Conservation (phyloP, 2,113 vertebrate species). For the Heptranchias perlo region DNA sequence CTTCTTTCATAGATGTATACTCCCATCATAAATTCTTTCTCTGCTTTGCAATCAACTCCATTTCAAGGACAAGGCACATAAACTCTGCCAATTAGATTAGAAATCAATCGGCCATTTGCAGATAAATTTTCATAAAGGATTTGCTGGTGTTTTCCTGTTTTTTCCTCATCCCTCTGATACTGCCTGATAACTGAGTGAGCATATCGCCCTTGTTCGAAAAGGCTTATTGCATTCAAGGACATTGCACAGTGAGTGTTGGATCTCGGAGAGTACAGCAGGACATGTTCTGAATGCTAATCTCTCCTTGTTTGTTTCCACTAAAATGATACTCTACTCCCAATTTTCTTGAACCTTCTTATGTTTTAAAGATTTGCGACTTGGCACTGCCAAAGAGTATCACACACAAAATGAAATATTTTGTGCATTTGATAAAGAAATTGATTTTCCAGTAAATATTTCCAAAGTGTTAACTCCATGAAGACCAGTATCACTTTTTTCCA, state of each 20-base stretch:
- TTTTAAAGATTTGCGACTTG: neutral
- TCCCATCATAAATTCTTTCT: neutral
- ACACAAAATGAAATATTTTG: neutral
- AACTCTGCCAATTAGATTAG: neutral
- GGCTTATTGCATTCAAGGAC: slow-evolving; percentile 27
- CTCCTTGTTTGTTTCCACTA: neutral
- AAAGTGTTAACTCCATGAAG: neutral
- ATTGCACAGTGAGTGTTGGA: neutral
- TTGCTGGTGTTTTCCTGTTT: neutral
- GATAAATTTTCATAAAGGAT: neutral
- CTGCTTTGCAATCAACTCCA: neutral
- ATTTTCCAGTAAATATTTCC: neutral
- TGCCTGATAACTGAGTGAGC: neutral
- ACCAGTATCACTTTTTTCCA: neutral
- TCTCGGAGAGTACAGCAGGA: neutral
- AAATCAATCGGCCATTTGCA: neutral
- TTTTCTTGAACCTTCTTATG: neutral
- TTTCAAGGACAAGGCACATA: neutral
- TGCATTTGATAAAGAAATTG: neutral
- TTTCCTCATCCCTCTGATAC: neutral
- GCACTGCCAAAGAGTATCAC: neutral
- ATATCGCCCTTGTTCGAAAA: neutral
- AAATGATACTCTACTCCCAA: neutral
- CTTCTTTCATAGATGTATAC: neutral
- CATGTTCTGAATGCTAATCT: slow-evolving; percentile 12